phyloP scores from a whole-genome alignment of 2,113 vertebrate genomes.

The Ailuropoda melanoleuca region DNA sequence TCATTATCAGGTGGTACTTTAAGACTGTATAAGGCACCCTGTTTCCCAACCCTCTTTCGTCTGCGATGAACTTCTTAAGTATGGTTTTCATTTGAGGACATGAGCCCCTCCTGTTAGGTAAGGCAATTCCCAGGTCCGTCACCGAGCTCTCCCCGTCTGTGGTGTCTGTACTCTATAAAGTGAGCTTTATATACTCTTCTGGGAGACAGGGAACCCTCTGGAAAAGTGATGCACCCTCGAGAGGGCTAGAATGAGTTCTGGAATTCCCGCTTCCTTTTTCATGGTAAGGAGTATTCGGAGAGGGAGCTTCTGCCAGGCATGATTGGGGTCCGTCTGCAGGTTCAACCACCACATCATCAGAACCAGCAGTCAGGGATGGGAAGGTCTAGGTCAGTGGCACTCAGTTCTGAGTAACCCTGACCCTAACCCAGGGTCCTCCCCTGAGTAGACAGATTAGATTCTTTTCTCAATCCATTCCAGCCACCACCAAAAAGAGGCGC shows the following conservation, averaged over 20 bases:
- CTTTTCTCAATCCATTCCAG: not conserved
- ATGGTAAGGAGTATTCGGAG: not conserved
- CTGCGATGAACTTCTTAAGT: not conserved
- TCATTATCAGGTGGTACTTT: not conserved
- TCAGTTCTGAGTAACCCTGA: not conserved
- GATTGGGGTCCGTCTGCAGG: not conserved
- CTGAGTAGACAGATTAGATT: not conserved
- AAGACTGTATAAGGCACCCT: not conserved
- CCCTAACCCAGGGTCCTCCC: not conserved
- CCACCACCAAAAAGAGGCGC: not conserved
- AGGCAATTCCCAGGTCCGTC: not conserved
- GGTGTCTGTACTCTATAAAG: not conserved
- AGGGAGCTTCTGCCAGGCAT: not conserved
- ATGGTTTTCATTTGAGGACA: not conserved
- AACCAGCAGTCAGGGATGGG: not conserved
- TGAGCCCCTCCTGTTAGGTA: not conserved
- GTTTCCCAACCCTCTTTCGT: not conserved
- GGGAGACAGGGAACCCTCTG: not conserved
- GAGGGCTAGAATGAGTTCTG: not conserved
- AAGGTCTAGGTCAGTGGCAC: not conserved
- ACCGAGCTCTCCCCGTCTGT: not conserved
- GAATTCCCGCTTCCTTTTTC: not conserved
- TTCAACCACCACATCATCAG: not conserved
- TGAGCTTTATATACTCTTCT: not conserved
- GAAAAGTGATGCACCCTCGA: not conserved